Conservation (phyloP, 2,797 vertebrate genomes). For the Otus scops region DNA sequence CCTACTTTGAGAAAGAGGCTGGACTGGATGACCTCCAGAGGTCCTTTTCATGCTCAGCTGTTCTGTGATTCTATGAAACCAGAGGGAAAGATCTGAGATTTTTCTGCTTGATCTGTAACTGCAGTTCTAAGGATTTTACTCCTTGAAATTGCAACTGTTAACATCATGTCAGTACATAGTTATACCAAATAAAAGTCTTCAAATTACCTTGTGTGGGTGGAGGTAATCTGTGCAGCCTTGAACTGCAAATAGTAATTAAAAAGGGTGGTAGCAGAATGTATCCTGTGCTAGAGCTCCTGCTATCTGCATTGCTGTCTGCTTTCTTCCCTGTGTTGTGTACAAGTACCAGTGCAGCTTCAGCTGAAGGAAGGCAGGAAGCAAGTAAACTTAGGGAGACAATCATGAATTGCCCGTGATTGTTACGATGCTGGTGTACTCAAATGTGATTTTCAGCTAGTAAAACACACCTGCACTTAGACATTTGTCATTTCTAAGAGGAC, state of each 20-base stretch:
- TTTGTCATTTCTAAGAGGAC: neutral
- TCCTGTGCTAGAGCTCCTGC: constrained; percentile 3
- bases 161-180: constrained; percentile 54
- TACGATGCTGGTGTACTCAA: neutral
- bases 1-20: neutral
- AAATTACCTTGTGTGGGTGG: constrained; percentile 64
- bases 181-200: constrained; percentile 46
- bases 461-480: neutral
- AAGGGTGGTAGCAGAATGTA: constrained; percentile 52
- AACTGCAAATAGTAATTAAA: constrained; percentile 70
- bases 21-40: neutral
- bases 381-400: fast-evolving
- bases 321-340: neutral
- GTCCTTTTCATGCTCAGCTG: neutral
- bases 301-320: neutral
- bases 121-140: constrained; percentile 25
- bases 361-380: neutral
- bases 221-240: constrained; percentile 55
- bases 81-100: neutral
- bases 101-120: constrained; percentile 11
- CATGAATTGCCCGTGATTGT: neutral
- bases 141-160: constrained; percentile 51
- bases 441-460: neutral
- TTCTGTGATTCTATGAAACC: neutral
- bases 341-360: neutral